phyloP scores from a whole-genome alignment of 2,797 vertebrate genomes.

The Rhinatrema bivittatum region DNA sequence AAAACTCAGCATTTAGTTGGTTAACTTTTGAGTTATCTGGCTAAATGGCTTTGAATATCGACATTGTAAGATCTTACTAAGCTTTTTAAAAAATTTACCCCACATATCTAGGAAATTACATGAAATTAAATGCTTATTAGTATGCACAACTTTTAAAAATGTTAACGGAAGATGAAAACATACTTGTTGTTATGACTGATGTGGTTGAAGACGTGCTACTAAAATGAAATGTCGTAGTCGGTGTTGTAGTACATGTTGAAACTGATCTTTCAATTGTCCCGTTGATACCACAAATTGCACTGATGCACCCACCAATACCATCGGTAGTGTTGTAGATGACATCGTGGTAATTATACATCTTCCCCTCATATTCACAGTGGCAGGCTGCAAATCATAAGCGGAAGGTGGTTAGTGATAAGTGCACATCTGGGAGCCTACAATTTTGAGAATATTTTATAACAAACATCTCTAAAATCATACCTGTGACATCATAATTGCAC shows the following conservation, averaged over 20 bases:
- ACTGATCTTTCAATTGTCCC: constrained; percentile 49
- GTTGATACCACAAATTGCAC: constrained; percentile 54
- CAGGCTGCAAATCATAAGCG: constrained; percentile 54
- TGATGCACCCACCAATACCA: constrained; percentile 67
- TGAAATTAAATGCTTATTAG: no score
- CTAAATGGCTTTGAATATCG: no score
- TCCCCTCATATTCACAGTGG: constrained; percentile 56
- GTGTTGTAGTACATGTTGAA: constrained; percentile 36
- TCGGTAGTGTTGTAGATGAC: constrained; percentile 69
- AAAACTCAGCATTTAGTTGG: no score
- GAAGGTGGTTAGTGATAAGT: no score
- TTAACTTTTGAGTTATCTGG: no score
- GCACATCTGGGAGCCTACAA: no score
- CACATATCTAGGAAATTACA: no score
- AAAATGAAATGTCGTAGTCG: constrained; percentile 29
- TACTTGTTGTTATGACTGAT: constrained; percentile 42
- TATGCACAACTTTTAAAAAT: no score
- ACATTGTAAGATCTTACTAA: no score
- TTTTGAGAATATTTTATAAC: background rate
- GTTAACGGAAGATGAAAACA: no score
- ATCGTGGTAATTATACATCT: constrained; percentile 33
- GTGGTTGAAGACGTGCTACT: background rate
- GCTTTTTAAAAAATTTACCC: no score
- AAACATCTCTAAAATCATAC: constrained; percentile 21
- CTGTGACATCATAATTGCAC: constrained; percentile 39